A percentile compares a stretch with the other conserved stretches of the same genome.
phyloP scores from a whole-genome alignment of 1,140 invertebrate genomes.

The Drosophila pectinifera region DNA sequence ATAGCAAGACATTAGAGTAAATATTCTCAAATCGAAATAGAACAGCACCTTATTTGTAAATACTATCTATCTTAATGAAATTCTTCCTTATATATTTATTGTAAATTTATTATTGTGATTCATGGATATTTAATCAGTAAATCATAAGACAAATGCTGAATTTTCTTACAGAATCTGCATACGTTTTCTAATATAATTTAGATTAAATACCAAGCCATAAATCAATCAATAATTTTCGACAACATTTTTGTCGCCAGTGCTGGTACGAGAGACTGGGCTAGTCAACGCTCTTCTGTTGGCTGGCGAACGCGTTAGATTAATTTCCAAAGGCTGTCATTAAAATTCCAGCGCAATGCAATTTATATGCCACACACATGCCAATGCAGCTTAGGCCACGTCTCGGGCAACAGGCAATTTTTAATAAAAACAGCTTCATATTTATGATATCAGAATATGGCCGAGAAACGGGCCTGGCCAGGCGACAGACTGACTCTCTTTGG shows the following conservation, averaged over 20 bases:
- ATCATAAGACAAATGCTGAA: no score
- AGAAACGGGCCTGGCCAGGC: slow-evolving; percentile 24
- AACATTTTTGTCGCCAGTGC: slow-evolving; percentile 24
- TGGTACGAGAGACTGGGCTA: slow-evolving; percentile 40
- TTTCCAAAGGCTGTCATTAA: slow-evolving; percentile 83
- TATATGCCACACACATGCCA: slow-evolving; percentile 81
- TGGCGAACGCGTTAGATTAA: slow-evolving; percentile 78
- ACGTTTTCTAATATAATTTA: no score
- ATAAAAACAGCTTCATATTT: slow-evolving; percentile 83
- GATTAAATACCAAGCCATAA: slow-evolving; percentile 4
- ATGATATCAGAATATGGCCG: slow-evolving; percentile 71
- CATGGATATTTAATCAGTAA: no score
- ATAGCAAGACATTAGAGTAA: no score
- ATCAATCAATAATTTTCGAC: slow-evolving; percentile 15
- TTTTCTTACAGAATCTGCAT: no score
- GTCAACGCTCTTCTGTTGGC: slow-evolving; percentile 43
- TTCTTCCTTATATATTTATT: background rate
- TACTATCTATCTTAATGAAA: no score
- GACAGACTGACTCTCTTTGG: slow-evolving; percentile 16
- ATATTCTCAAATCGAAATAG: no score
- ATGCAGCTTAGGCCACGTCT: slow-evolving; percentile 48
- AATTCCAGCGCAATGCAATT: slow-evolving; percentile 80
- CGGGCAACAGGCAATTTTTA: slow-evolving; percentile 71
- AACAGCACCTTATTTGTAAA: no score
- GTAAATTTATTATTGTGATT: no score